A percentile compares a stretch with the other conserved stretches of the same genome.
Evolutionary conservation across 2,888 invertebrate genomes (phyloP).

Genomic region (Miltochrista miniata): DNA sequence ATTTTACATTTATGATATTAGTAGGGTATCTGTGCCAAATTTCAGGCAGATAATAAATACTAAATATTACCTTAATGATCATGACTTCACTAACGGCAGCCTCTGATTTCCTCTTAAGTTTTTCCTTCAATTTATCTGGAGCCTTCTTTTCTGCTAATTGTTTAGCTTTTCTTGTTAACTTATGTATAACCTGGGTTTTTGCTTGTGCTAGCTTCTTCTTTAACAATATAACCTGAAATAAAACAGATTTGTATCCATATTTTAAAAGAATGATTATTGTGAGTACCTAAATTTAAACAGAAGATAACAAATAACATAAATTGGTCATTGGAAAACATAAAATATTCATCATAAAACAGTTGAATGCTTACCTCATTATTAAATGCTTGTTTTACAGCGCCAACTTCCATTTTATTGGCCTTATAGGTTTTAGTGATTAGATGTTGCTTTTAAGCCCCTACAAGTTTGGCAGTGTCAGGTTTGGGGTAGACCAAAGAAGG

Average conservation of each 20-base stretch:
- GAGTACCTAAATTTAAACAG: too few relatives aligned
- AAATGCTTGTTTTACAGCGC: slow-evolving; percentile 77
- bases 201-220: slow-evolving; percentile 74
- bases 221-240: slow-evolving; percentile 67
- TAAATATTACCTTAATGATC: slow-evolving; percentile 72
- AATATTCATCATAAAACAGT: too few relatives aligned
- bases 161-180: slow-evolving; percentile 74
- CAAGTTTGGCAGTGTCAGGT: too few relatives aligned
- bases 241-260: too few relatives aligned
- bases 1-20: too few relatives aligned
- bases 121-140: slow-evolving; percentile 63
- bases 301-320: too few relatives aligned
- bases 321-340: too few relatives aligned
- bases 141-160: slow-evolving; percentile 63
- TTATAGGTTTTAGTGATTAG: background rate
- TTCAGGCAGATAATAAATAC: too few relatives aligned
- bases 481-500: too few relatives aligned
- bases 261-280: too few relatives aligned
- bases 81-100: slow-evolving; percentile 73
- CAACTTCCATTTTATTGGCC: slow-evolving; percentile 71
- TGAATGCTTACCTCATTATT: slow-evolving; percentile 78
- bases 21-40: too few relatives aligned
- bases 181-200: slow-evolving; percentile 71
- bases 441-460: too few relatives aligned
- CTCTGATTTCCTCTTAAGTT: slow-evolving; percentile 68